A percentile compares a stretch with the other conserved stretches of the same genome.
Evolutionary conservation across 2,113 vertebrate genomes (phyloP).

Genomic region (Petrocephalus microphthalmus): DNA sequence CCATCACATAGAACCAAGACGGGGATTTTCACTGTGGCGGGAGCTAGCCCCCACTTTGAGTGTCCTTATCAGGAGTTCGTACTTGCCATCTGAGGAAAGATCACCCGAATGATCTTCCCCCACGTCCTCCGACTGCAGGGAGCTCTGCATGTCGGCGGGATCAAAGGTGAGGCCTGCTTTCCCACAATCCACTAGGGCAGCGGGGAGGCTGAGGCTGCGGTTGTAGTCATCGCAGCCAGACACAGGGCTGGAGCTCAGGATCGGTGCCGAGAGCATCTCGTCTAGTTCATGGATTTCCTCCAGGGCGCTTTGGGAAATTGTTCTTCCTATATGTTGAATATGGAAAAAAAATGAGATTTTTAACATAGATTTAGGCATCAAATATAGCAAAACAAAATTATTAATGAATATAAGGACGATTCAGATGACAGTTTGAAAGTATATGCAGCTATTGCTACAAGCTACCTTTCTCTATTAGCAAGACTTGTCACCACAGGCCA

Average conservation of each 20-base stretch:
- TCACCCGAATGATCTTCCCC: slow-evolving; percentile 57
- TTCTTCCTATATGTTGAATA: slow-evolving; percentile 38
- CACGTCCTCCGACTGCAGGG: slow-evolving; percentile 30
- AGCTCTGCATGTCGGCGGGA: slow-evolving; percentile 36
- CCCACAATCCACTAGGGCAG: slow-evolving; percentile 37
- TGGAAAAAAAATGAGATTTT: neutral
- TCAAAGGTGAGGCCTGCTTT: slow-evolving; percentile 30
- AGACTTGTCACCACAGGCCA: neutral
- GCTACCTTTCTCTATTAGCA: neutral
- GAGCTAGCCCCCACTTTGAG: neutral
- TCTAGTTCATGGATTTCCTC: slow-evolving; percentile 84
- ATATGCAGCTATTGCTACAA: neutral
- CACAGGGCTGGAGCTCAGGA: slow-evolving; percentile 39
- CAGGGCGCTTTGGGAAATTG: slow-evolving; percentile 55
- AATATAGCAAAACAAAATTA: neutral
- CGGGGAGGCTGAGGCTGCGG: slow-evolving; percentile 45
- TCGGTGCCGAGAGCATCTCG: slow-evolving; percentile 53
- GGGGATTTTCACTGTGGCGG: neutral
- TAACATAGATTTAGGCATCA: neutral
- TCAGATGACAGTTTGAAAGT: neutral
- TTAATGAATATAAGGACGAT: neutral
- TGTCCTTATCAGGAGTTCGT: slow-evolving; percentile 43
- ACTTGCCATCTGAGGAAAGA: slow-evolving; percentile 65
- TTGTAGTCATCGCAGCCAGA: slow-evolving; percentile 44
- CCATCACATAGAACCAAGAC: neutral